Percentiles rank a stretch among this genome's conserved stretches.
Conservation (phyloP, 2,888 invertebrate genomes). For the Siphonodentalium dalli region DNA sequence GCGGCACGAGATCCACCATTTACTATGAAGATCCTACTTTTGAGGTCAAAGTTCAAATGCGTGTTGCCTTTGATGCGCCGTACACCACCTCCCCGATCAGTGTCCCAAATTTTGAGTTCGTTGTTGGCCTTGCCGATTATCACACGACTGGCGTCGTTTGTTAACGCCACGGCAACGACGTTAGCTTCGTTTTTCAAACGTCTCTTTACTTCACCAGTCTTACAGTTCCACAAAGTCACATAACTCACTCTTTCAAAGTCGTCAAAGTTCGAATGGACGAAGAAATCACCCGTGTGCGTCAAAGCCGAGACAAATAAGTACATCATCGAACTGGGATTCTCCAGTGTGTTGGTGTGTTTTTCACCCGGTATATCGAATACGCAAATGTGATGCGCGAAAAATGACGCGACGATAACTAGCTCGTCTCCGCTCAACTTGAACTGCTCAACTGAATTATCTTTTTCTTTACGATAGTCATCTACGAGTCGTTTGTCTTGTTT, state of each 20-base stretch:
- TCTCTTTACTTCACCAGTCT: slow-evolving; percentile 47
- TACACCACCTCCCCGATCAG: slow-evolving; percentile 36
- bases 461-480: slow-evolving; percentile 53
- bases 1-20: slow-evolving; percentile 47
- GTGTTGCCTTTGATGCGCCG: slow-evolving; percentile 48
- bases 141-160: slow-evolving; percentile 49
- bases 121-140: slow-evolving; percentile 56
- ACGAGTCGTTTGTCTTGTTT: slow-evolving; percentile 41
- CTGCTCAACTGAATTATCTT: slow-evolving; percentile 58
- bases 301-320: slow-evolving; percentile 56
- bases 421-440: slow-evolving; percentile 57
- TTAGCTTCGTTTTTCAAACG: slow-evolving; percentile 56
- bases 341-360: slow-evolving; percentile 52
- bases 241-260: slow-evolving; percentile 58
- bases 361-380: slow-evolving; percentile 56
- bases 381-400: slow-evolving; percentile 61
- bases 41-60: slow-evolving; percentile 44
- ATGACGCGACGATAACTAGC: slow-evolving; percentile 56
- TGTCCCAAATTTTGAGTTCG: slow-evolving; percentile 60
- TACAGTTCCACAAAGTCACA: slow-evolving; percentile 61
- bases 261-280: slow-evolving; percentile 61
- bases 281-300: slow-evolving; percentile 49
- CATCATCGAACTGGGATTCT: slow-evolving; percentile 57
- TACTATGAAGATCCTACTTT: slow-evolving; percentile 53
- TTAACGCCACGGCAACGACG: slow-evolving; percentile 57